Base-by-base conservation (phyloP, 2,113 vertebrate genomes). In the Crypturellus undulatus region DNA sequence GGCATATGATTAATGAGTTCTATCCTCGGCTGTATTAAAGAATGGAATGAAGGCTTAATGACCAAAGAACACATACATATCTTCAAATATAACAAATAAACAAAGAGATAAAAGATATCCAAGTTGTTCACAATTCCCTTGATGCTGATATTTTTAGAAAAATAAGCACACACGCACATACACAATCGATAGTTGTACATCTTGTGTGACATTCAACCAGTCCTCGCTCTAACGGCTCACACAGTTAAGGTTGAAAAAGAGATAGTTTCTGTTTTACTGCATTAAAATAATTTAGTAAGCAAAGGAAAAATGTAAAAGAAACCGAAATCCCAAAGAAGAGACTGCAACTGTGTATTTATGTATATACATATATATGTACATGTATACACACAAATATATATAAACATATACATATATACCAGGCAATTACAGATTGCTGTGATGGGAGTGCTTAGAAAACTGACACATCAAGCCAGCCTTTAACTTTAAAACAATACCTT, bases 31-130 rank as follows among this genome's bases (percentile, higher is more conserved):
- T 90, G 58, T 90, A 92, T 97, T 97, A 97, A 92, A 96, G 77
- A 97, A 96, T 18, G 43, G 83, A 97, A 95, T 96, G 90, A 96
- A 97, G 97, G 94, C 42, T 91, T 97, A 95, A 95, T 93, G 92
- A 82, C 69, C 70, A 92, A 96, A 95, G 52, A 96, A 71, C 22
- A 81, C 45, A 85, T 92, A 91, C 42, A 95, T 96, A 91, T 94
- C 87, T 96, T 91, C 62, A 97, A 87, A 92, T 97, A 89, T 47
- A 94, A 77, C 43, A 90, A 90, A 89, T 67, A 91, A 91, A 80
- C 51, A 68, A 76, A 89, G 79, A 79, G 70, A 95, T 81, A 91
- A 83, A 95, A 94, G 28, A 25, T 59, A 85, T 62, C 71, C 83
- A 40, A 42, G 45, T 34, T 93, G 65, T 83, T 81, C 43, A 83